Conservation (phyloP, 2,888 invertebrate genomes). For the Cryptocephalus moraei region DNA sequence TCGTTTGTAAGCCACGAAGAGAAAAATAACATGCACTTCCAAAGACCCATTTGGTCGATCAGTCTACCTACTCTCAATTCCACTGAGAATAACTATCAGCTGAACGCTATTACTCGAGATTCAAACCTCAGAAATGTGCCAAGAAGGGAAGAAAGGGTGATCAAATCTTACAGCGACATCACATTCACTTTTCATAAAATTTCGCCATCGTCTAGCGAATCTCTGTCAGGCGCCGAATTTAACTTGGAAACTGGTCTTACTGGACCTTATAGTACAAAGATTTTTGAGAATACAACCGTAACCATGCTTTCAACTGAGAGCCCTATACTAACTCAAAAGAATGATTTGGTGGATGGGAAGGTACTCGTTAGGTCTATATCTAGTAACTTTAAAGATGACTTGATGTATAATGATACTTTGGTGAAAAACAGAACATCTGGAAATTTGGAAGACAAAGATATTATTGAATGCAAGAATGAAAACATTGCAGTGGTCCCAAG, state of each 20-base stretch:
- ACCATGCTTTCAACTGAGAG: no score
- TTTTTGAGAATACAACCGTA: neutral
- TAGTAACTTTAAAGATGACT: neutral
- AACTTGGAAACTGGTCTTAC: slow-evolving; percentile 15
- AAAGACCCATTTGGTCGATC: no score
- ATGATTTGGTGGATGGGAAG: neutral
- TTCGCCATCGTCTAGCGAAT: slow-evolving; percentile 7
- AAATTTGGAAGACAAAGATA: neutral
- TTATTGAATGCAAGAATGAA: neutral
- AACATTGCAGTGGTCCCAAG: neutral
- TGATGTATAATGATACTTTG: slow-evolving; percentile 15
- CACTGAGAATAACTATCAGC: neutral
- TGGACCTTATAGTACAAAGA: slow-evolving; percentile 4
- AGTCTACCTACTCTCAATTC: no score
- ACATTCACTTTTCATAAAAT: neutral
- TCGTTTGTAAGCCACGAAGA: no score
- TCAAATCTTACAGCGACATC: no score
- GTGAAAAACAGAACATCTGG: slow-evolving; percentile 5
- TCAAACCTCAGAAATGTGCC: no score
- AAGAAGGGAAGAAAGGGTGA: no score
- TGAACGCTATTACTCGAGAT: no score
- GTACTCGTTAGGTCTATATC: neutral
- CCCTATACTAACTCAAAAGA: neutral
- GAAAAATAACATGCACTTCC: no score
- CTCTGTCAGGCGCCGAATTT: slow-evolving; percentile 17